Evolutionary conservation across 1,140 invertebrate species (phyloP).

Genomic region (Homalodisca vitripennis): DNA sequence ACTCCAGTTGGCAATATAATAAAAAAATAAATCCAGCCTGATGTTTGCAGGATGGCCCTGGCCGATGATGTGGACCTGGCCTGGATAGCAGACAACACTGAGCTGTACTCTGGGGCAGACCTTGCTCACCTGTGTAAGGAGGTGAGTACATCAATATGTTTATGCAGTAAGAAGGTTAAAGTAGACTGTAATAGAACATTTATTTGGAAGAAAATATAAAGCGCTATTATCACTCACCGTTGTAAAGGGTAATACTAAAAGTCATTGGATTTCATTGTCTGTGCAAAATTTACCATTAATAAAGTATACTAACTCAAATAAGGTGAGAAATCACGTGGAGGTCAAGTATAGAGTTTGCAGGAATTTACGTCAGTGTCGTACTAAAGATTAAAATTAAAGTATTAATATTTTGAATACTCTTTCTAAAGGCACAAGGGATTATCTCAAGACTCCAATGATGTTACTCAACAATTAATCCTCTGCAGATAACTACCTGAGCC

Average conservation of each 20-base stretch:
- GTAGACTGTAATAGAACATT: background rate
- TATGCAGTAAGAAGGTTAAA: conserved; percentile 2
- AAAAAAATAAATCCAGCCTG: background rate
- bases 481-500: background rate
- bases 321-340: background rate
- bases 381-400: too few species aligned
- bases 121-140: conserved; percentile 68
- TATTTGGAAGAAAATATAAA: background rate
- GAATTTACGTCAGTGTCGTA: too few species aligned
- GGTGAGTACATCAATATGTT: conserved; percentile 46
- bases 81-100: conserved; percentile 58
- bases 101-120: conserved; percentile 77
- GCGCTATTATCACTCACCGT: background rate
- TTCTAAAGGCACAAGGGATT: too few species aligned
- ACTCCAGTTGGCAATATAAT: background rate
- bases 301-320: background rate
- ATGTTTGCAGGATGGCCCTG: conserved; percentile 55
- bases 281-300: background rate
- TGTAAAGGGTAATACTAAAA: background rate
- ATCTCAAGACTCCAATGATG: background rate
- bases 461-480: background rate
- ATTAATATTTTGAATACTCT: too few species aligned
- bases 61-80: conserved; percentile 58
- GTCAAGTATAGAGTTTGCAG: too few species aligned
- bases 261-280: background rate